Base-by-base conservation (phyloP, 2,797 vertebrate species). In the Spinibarbus caldwelli region DNA sequence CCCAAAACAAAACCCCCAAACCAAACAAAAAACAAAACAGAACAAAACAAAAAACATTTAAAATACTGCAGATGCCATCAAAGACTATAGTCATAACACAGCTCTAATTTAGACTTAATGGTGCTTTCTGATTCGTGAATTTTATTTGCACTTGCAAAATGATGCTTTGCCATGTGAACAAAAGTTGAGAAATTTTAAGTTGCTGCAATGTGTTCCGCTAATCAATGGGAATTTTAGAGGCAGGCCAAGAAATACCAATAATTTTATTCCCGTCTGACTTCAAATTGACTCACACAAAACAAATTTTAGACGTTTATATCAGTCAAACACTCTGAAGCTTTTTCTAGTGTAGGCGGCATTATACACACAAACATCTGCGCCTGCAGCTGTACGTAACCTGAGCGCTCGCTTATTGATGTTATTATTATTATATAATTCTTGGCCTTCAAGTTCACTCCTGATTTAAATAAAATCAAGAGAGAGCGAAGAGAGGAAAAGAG, bases 391-490 rank as follows among this genome's bases (percentile, higher is more conserved):
- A 66, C 6, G 10, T 47, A 66, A 79, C 78, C 41, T 23, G 26
- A 78, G n/a, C 1, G 8, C 54, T 29, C 4, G 5, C 76, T 62
- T 62, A 78, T 78, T 62, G 76, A 78, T 78, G 36, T 34, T 66
- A 47, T 45, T 45, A 66, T 66, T 66, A 79, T 79, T 79, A 79
- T 45, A 66, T 79, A 45, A 47, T 66, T 79, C 17, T 45, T 66
- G 26, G n/a, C 26, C 57, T 38, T 34, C 57, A 41, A 47, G 66
- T 71, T 82, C 84, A 86, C 76, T 73, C 12, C 54, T 85, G 73
- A 84, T 79, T 77, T 49, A 38, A 31, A 81, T 78, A 76, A 84
- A 78, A n/a, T 59, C 77, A 78, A 83, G 62, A 45, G 70, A 26
- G 43, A 36, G 23, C 5, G 6, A 70, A 70, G 10, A 59, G 34